Conservation (phyloP, 2,113 vertebrate species). For the Sapayoa aenigma region DNA sequence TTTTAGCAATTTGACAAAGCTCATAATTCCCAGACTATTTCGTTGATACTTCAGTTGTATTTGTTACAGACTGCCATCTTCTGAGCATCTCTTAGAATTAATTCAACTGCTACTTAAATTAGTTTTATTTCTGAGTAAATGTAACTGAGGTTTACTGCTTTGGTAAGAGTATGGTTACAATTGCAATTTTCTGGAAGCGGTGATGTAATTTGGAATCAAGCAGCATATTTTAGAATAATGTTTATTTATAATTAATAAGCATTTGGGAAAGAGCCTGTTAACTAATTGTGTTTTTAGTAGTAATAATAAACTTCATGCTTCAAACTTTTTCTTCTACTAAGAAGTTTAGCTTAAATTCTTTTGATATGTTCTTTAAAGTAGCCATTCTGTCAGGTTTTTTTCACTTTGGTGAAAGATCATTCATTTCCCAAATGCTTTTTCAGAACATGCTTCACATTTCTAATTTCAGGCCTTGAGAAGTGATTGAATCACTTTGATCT, state of each 20-base stretch:
- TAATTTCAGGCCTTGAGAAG: neutral
- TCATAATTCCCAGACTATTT: neutral
- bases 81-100: constrained; percentile 10
- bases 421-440: neutral
- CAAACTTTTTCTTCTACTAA: neutral
- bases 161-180: neutral
- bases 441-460: neutral
- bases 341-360: neutral
- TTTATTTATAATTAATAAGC: neutral
- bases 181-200: neutral
- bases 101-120: neutral
- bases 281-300: neutral
- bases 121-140: neutral
- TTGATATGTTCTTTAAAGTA: neutral
- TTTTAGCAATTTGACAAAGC: neutral
- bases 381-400: neutral
- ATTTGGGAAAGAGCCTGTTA: neutral
- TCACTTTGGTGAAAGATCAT: neutral
- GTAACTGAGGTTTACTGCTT: neutral
- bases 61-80: constrained; percentile 37
- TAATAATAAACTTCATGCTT: neutral
- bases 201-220: neutral
- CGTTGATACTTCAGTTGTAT: neutral
- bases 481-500: neutral
- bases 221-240: neutral